Evolutionary conservation across 2,888 invertebrate species (phyloP), one percentile per base, ranked within the genome.

Genomic region (Stenolophus ochropezus): DNA sequence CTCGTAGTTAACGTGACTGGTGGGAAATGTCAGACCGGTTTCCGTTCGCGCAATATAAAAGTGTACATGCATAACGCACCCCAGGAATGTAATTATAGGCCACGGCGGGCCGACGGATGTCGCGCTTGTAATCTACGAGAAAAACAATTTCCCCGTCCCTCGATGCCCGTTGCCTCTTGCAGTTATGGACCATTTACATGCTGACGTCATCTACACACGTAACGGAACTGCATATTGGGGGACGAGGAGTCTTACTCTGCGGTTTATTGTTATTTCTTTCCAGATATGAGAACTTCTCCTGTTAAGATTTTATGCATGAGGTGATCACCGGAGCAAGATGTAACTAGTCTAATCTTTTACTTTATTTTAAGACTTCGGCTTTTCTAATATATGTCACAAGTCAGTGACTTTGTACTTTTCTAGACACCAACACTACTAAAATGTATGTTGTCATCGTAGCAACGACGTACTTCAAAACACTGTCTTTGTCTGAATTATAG

Each of bases 111-210:
- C 65, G 33, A 27, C 33, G 42, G 25, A 6, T 33, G 65, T 69
- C 65, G 65, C 14, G 27, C 18, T 33, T 33, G 65, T 69, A 69
- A 69, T 27, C 65, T 69, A 69, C 33, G 65, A 69, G 65, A 33
- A 69, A 69, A 69, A 69, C 65, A 69, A 69, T 69, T 69, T 69
- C 65, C 65, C 6, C 33, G 65, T 69, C 65, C 33, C 65, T 5
- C 20, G 65, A 21, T 33, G 33, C 11, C 20, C 33, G 33, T 69
- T 69, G 33, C 14, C 65, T 69, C 33, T 33, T 69, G 14, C 65
- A 69, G 65, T 69, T 69, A 69, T 69, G 27, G 65, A 27, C 65
- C 65, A 69, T 69, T 61, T 61, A 25, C 61, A 61, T 61, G 25
- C 25, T 69, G 65, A 33, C 65, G 65, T 69, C 27, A 69, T 69